Evolutionary conservation across 2,113 vertebrate species (phyloP).

Genomic region (Cisticola juncidis): DNA sequence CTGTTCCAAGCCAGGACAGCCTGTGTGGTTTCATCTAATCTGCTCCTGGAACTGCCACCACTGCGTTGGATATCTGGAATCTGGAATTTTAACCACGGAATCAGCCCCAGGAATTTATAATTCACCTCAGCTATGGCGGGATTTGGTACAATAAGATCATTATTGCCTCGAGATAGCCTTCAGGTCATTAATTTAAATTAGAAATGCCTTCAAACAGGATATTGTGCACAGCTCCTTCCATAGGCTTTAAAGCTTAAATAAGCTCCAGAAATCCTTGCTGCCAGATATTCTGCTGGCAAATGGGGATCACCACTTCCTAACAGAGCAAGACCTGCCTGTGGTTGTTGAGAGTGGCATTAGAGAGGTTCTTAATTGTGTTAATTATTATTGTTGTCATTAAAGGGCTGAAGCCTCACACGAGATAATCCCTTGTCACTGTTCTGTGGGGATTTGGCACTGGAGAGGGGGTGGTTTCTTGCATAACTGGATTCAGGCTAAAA

Average conservation of each 20-base stretch:
- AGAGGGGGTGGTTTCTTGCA: not conserved
- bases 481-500: not conserved
- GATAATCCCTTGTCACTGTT: fast-evolving
- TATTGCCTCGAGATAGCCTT: slow-evolving; percentile 47
- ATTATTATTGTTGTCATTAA: not conserved
- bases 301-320: not conserved
- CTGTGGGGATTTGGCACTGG: not conserved
- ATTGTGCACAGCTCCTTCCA: not conserved
- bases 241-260: slow-evolving; percentile 10
- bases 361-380: not conserved
- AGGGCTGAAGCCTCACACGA: not conserved
- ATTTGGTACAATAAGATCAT: slow-evolving; percentile 32
- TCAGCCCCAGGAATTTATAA: slow-evolving; percentile 43
- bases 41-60: slow-evolving; percentile 20
- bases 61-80: not conserved
- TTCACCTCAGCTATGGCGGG: slow-evolving; percentile 42
- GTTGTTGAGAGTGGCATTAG: not conserved
- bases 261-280: slow-evolving; percentile 32
- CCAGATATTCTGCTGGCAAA: not conserved
- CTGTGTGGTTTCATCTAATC: slow-evolving; percentile 20
- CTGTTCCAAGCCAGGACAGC: not conserved
- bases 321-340: not conserved
- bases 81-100: slow-evolving; percentile 30
- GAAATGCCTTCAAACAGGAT: slow-evolving; percentile 45
- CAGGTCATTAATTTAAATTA: slow-evolving; percentile 59